A percentile compares a stretch with the other conserved stretches of the same genome.
Evolutionary conservation across 2,797 vertebrate genomes (phyloP).

Genomic region (Podarcis lilfordi): DNA sequence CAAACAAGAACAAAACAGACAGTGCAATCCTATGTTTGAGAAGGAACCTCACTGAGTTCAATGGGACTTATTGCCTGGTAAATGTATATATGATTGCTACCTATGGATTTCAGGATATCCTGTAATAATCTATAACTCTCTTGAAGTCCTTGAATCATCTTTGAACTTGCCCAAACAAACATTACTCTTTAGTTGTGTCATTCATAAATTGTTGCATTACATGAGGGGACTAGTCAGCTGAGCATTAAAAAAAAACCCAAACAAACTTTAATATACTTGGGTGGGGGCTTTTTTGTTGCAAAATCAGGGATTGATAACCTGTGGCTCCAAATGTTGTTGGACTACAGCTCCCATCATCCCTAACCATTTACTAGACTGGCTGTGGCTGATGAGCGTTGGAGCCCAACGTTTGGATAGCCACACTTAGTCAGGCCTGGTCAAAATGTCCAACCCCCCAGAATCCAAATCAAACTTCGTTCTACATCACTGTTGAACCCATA

Average conservation of each 20-base stretch:
- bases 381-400: no score
- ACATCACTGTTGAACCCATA: neutral
- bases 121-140: neutral
- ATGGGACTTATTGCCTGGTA: neutral
- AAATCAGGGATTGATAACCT: no score
- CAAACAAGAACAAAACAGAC: neutral
- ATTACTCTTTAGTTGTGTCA: neutral
- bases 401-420: no score
- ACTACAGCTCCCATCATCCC: no score
- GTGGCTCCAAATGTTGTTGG: no score
- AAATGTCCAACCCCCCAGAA: neutral
- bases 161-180: neutral
- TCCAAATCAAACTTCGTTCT: neutral
- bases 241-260: neutral
- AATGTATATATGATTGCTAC: neutral
- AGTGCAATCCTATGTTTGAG: neutral
- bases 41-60: neutral
- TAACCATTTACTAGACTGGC: no score
- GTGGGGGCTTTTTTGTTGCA: neutral
- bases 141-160: neutral
- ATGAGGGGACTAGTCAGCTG: neutral
- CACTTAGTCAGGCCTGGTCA: neutral
- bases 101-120: neutral
- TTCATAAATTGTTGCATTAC: neutral
- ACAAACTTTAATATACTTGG: no score